Percentiles rank a stretch among this genome's conserved stretches.
Conservation (phyloP, 92 coral and sea anemone species). For the Diadumene lineata region DNA sequence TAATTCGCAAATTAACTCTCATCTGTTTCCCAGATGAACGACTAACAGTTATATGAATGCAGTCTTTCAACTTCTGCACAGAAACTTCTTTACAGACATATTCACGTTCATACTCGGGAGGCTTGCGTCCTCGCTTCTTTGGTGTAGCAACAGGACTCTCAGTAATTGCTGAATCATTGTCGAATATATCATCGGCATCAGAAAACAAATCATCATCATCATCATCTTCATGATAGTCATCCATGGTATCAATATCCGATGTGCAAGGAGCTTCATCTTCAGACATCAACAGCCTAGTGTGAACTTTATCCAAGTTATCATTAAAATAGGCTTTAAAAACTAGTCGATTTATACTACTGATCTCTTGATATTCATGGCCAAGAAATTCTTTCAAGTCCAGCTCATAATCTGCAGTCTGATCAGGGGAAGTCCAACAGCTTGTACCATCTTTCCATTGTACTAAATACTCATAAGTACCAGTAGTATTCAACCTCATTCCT, state of each 20-base stretch:
- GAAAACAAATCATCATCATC: conserved; percentile 36
- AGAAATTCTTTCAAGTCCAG: conserved; percentile 76
- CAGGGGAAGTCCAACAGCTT: conserved; percentile 91
- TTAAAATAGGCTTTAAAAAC: conserved; percentile 86
- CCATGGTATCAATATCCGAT: conserved; percentile 6
- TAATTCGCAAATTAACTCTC: conserved; percentile 76
- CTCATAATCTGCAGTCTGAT: conserved; percentile 80
- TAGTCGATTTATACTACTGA: conserved; percentile 74
- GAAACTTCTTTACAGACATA: conserved; percentile 75
- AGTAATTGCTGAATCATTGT: not conserved
- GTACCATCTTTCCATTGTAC: conserved; percentile 99
- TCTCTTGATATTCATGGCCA: conserved; percentile 75
- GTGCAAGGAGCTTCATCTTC: conserved; percentile 7
- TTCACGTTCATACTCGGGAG: conserved; percentile 23
- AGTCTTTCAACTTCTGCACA: conserved; percentile 68
- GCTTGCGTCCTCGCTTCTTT: conserved; percentile 33
- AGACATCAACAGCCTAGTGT: conserved; percentile 2
- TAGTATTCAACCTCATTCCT: conserved; percentile 80
- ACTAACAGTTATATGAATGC: conserved; percentile 67
- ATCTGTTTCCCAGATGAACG: conserved; percentile 86
- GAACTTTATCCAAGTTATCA: conserved; percentile 67
- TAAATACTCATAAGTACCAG: conserved; percentile 80
- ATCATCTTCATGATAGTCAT: conserved; percentile 15
- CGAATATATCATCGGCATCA: conserved; percentile 20
- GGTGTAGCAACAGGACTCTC: conserved; percentile 28